Conservation (phyloP, 2,797 vertebrate species). For the Coregonus sp. region DNA sequence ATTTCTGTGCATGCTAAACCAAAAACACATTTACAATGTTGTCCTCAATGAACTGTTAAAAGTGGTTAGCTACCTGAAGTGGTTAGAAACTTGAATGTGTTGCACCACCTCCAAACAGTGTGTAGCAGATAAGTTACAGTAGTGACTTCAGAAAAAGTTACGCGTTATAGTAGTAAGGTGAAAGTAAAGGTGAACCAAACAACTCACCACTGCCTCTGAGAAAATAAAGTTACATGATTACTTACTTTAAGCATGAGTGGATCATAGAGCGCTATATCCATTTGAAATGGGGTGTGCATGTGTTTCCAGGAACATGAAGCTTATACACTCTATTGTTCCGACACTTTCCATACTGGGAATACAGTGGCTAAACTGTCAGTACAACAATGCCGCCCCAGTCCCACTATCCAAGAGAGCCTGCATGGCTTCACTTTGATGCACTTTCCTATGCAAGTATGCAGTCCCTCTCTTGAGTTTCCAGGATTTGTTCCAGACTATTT, state of each 20-base stretch:
- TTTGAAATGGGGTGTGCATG: slow-evolving; percentile 16
- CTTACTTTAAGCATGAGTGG: background rate
- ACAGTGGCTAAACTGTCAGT: background rate
- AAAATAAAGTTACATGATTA: slow-evolving; percentile 13
- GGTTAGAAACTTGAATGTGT: background rate
- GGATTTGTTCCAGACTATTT: slow-evolving; percentile 1
- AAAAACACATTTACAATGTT: background rate
- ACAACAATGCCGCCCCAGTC: slow-evolving; percentile 10
- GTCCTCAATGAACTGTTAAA: background rate
- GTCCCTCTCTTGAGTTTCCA: background rate
- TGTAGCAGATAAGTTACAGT: background rate
- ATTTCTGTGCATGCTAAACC: background rate
- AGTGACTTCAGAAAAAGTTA: background rate
- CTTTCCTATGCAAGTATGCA: slow-evolving; percentile 3
- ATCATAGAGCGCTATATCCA: slow-evolving; percentile 17
- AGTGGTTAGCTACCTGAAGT: background rate
- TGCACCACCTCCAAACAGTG: background rate
- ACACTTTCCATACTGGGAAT: background rate
- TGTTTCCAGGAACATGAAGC: slow-evolving; percentile 15
- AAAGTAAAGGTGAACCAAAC: slow-evolving; percentile 9
- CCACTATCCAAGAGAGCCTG: background rate
- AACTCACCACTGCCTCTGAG: background rate
- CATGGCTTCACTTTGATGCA: slow-evolving; percentile 25
- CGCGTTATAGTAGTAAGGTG: no score
- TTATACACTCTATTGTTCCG: background rate